Conservation (phyloP, 2,113 vertebrate genomes). For the Thamnophis sirtalis region DNA sequence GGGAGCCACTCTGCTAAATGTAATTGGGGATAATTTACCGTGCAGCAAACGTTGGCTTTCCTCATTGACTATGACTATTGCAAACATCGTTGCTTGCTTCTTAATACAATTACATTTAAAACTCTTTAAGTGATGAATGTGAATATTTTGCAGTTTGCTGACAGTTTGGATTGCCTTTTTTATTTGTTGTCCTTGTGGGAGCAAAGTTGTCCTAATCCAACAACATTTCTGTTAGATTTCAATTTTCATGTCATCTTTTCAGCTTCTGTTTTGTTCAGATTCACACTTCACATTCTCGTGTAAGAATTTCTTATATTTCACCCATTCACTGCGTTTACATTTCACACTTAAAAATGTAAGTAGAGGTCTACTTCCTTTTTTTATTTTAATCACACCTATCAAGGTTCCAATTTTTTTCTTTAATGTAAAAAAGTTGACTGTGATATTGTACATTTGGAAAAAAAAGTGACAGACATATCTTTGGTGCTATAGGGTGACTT, state of each 20-base stretch:
- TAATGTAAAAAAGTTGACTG: no score
- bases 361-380: background rate
- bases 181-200: background rate
- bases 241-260: background rate
- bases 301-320: background rate
- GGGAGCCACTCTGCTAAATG: conserved; percentile 12
- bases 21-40: conserved; percentile 28
- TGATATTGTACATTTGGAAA: background rate
- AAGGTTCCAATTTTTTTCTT: background rate
- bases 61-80: background rate
- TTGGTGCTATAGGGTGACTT: background rate
- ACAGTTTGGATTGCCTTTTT: background rate
- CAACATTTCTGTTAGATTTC: background rate
- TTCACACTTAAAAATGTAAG: background rate
- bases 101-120: conserved; percentile 30
- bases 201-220: background rate
- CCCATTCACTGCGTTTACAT: background rate
- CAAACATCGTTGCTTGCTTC: background rate
- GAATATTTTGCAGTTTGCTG: conserved; percentile 14
- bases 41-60: background rate
- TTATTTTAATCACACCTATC: background rate
- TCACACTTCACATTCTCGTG: background rate
- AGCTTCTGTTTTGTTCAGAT: background rate
- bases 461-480: background rate
- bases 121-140: conserved; percentile 17